Conservation (phyloP, 2,888 invertebrate genomes). For the Trachelus iudaicus region DNA sequence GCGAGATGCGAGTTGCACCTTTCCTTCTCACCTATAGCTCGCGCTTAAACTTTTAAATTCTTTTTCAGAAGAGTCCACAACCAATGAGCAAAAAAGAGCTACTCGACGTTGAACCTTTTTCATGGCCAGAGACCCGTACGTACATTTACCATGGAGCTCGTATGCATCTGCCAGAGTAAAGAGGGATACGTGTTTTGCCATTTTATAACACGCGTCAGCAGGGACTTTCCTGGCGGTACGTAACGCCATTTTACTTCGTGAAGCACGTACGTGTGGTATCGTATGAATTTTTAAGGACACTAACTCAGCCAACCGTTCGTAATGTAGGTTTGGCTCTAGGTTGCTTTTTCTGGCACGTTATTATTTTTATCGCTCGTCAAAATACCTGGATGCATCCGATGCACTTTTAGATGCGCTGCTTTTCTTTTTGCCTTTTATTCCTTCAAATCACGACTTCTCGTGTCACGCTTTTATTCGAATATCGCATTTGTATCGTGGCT, state of each 20-base stretch:
- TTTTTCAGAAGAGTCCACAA: not conserved
- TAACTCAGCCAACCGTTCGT: conserved; percentile 48
- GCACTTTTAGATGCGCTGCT: not conserved
- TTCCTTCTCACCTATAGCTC: not conserved
- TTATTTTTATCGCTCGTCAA: not conserved
- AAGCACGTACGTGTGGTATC: conserved; percentile 41
- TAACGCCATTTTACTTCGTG: conserved; percentile 22
- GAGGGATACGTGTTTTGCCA: not conserved
- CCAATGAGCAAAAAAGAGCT: not conserved
- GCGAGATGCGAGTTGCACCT: not conserved
- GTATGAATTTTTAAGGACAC: conserved; percentile 49
- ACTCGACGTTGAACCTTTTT: not conserved
- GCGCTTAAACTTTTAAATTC: not conserved
- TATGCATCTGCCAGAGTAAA: not conserved
- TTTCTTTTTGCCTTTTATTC: not conserved
- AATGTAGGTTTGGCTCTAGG: not conserved
- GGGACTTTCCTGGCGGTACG: not conserved
- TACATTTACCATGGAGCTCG: not conserved
- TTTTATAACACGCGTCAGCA: not conserved
- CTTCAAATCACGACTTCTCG: not conserved
- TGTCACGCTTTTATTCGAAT: not conserved
- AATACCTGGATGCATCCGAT: not conserved
- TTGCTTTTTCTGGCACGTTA: not conserved
- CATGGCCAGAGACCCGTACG: not conserved
- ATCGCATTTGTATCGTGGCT: not conserved